Evolutionary conservation across 2,797 vertebrate species (phyloP).

Genomic region (Hypotaenidia okinawae): DNA sequence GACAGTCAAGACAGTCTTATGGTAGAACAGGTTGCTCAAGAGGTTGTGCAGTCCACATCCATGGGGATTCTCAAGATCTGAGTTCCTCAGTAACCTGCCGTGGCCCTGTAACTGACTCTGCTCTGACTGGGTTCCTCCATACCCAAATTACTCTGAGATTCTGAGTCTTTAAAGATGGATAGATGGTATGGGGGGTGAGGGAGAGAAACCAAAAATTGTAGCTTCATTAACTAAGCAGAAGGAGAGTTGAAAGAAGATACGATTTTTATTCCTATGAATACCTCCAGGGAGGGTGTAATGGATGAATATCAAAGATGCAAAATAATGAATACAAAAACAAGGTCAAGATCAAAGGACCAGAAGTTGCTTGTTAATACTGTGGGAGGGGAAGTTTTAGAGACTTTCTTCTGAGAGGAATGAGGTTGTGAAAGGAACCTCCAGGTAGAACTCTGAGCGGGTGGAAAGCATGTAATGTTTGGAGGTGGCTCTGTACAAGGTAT

Average conservation of each 20-base stretch:
- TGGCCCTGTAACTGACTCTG: not conserved
- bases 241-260: not conserved
- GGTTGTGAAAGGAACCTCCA: not conserved
- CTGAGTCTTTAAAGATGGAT: not conserved
- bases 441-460: not conserved
- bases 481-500: not conserved
- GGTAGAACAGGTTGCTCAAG: not conserved
- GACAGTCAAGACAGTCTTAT: not conserved
- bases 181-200: not conserved
- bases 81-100: not conserved
- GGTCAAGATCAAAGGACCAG: conserved; percentile 41
- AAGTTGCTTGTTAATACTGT: not conserved
- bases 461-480: not conserved
- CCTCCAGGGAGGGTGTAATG: not conserved
- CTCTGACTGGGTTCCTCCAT: not conserved
- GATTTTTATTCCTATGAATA: not conserved
- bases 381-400: not conserved
- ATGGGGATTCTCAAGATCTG: not conserved
- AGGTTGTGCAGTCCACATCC: not conserved
- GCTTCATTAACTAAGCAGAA: not conserved
- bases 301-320: conserved; percentile 29
- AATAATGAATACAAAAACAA: conserved; percentile 29
- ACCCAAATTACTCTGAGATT: not conserved
- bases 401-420: not conserved
- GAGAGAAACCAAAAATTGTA: not conserved